phyloP scores from a whole-genome alignment of 2,888 invertebrate species.

The Hermaeophaga mercurialis region DNA sequence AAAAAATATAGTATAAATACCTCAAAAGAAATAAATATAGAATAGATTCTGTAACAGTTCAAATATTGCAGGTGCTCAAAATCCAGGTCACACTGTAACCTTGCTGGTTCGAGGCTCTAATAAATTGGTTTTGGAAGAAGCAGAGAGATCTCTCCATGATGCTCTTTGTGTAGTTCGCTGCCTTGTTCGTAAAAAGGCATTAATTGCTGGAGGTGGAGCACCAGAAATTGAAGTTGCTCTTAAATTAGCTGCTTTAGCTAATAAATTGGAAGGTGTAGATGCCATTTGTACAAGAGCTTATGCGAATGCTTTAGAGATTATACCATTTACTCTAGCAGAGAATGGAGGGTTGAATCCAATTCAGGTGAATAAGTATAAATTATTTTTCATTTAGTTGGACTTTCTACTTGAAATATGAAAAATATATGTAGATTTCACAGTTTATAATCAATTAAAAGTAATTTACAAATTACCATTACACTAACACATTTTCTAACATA shows the following conservation, averaged over 20 bases:
- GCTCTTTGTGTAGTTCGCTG: slow-evolving; percentile 93
- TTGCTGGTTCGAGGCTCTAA: slow-evolving; percentile 89
- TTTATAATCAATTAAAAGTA: too few relatives aligned
- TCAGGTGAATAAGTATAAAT: slow-evolving; percentile 45
- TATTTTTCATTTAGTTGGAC: background rate
- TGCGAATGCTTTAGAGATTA: slow-evolving; percentile 93
- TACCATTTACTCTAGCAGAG: slow-evolving; percentile 89
- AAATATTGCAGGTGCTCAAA: slow-evolving; percentile 66
- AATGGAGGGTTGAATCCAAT: slow-evolving; percentile 68
- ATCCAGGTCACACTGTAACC: slow-evolving; percentile 89
- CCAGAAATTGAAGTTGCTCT: slow-evolving; percentile 95
- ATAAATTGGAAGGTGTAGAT: slow-evolving; percentile 87
- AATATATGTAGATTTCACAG: too few relatives aligned
- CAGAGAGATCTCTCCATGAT: slow-evolving; percentile 82
- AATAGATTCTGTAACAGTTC: too few relatives aligned
- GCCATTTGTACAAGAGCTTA: slow-evolving; percentile 95
- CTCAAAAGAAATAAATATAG: too few relatives aligned
- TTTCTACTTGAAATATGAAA: too few relatives aligned
- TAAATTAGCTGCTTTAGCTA: slow-evolving; percentile 78
- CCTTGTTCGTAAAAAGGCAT: slow-evolving; percentile 88
- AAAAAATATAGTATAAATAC: too few relatives aligned
- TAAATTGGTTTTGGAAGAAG: slow-evolving; percentile 80
- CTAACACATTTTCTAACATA: too few relatives aligned
- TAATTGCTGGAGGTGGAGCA: slow-evolving; percentile 96
- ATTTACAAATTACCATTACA: too few relatives aligned